Evolutionary conservation across 2,797 vertebrate genomes (phyloP).

Genomic region (Sebastes minor): DNA sequence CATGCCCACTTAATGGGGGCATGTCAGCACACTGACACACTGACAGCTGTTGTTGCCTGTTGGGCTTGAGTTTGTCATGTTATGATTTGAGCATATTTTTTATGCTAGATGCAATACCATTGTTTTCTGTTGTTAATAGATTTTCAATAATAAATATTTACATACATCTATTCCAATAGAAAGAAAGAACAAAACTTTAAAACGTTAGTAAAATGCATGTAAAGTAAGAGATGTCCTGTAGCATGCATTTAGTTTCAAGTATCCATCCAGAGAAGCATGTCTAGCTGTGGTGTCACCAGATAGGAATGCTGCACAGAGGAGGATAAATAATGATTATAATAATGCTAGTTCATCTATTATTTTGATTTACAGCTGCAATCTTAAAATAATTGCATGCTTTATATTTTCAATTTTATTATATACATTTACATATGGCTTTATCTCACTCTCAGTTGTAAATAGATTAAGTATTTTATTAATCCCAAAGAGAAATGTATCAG

Average conservation of each 20-base stretch:
- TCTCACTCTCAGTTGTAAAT: not conserved
- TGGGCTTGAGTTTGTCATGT: too few relatives aligned
- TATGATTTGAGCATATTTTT: too few relatives aligned
- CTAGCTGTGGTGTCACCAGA: not conserved
- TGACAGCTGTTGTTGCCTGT: too few relatives aligned
- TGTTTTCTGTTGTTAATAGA: too few relatives aligned
- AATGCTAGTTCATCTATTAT: not conserved
- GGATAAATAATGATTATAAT: not conserved
- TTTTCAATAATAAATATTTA: too few relatives aligned
- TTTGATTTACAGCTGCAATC: not conserved
- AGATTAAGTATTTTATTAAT: not conserved
- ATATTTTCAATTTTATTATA: not conserved
- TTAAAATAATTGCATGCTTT: not conserved
- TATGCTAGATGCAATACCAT: too few relatives aligned
- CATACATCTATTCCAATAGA: too few relatives aligned
- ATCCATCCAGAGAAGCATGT: too few relatives aligned
- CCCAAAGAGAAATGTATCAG: not conserved
- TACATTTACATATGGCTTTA: not conserved
- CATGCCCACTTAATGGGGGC: too few relatives aligned
- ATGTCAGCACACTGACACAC: too few relatives aligned
- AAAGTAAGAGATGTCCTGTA: not conserved
- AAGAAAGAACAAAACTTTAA: not conserved
- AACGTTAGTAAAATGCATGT: not conserved
- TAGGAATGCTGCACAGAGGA: not conserved
- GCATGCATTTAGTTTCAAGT: not conserved